A percentile compares a stretch with the other conserved stretches of the same genome.
These are phyloP conservation scores for Corella eumyota DNA, from an alignment of 23 tunicate species.

Conservation along the genomic window DNA sequence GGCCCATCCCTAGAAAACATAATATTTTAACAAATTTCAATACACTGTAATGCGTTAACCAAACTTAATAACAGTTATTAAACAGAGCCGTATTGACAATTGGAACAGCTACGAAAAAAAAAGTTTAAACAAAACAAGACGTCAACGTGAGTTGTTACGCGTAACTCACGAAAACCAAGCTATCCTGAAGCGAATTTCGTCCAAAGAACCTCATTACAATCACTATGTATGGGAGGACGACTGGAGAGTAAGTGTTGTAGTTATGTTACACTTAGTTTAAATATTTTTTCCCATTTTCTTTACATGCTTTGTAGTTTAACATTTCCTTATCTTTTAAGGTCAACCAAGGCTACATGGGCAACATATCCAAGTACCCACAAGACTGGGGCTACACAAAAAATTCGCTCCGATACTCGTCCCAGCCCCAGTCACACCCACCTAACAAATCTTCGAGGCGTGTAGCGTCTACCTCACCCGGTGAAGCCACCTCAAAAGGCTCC, in stretches of 20 bases:
- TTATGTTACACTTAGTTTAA: not conserved
- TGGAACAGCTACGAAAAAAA: constrained; percentile 66
- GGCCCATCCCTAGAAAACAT: too few species aligned
- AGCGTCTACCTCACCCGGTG: too few species aligned
- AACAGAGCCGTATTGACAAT: constrained; percentile 70
- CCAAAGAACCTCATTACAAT: constrained; percentile 77
- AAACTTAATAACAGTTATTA: too few species aligned
- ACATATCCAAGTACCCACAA: constrained; percentile 60
- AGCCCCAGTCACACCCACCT: constrained; percentile 16
- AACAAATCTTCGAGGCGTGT: not conserved
- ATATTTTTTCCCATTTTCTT: too few species aligned
- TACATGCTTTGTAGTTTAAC: too few species aligned
- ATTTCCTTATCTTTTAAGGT: constrained; percentile 27
- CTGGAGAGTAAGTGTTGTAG: constrained; percentile 29
- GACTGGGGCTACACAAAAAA: constrained; percentile 64
- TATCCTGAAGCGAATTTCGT: constrained; percentile 63
- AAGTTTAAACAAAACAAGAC: constrained; percentile 42
- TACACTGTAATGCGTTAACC: too few species aligned
- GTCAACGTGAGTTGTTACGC: constrained; percentile 68
- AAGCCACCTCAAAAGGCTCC: too few species aligned
- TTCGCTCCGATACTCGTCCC: constrained; percentile 53
- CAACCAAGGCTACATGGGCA: constrained; percentile 69
- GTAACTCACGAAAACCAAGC: constrained; percentile 94
- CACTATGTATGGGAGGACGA: constrained; percentile 70
- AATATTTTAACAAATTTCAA: not conserved